These are phyloP conservation scores for Sebastes matsubarae DNA, from an alignment of 2,797 vertebrate genomes.

Conservation along the genomic window DNA sequence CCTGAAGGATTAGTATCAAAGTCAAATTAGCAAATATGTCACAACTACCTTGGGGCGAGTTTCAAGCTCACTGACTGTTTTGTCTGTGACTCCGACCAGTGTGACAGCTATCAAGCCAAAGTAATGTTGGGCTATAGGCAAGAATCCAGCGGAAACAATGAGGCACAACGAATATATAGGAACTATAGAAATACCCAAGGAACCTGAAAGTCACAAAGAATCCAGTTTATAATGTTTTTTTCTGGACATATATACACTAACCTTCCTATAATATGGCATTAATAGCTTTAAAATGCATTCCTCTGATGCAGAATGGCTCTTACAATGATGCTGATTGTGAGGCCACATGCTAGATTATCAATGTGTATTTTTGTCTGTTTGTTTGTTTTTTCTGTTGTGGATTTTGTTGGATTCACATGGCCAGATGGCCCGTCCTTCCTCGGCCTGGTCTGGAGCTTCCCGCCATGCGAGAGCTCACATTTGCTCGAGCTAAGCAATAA, in stretches of 20 bases:
- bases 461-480: not conserved
- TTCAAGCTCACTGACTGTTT: not conserved
- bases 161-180: not conserved
- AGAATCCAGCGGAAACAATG: not conserved
- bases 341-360: not conserved
- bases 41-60: not conserved
- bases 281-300: not conserved
- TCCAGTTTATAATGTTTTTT: not conserved
- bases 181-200: not conserved
- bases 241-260: not conserved
- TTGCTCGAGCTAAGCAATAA: not conserved
- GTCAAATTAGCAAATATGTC: not conserved
- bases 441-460: not conserved
- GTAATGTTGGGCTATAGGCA: not conserved
- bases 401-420: constrained; percentile 4
- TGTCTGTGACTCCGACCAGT: not conserved
- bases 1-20: not conserved
- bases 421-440: not conserved
- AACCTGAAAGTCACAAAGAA: not conserved
- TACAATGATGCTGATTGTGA: not conserved
- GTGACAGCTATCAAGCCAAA: not conserved
- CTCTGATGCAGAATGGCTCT: no score
- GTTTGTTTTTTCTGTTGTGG: not conserved
- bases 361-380: not conserved
- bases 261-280: not conserved